phyloP scores from a whole-genome alignment of 1,140 invertebrate species.

The Zelostemma sp. region DNA sequence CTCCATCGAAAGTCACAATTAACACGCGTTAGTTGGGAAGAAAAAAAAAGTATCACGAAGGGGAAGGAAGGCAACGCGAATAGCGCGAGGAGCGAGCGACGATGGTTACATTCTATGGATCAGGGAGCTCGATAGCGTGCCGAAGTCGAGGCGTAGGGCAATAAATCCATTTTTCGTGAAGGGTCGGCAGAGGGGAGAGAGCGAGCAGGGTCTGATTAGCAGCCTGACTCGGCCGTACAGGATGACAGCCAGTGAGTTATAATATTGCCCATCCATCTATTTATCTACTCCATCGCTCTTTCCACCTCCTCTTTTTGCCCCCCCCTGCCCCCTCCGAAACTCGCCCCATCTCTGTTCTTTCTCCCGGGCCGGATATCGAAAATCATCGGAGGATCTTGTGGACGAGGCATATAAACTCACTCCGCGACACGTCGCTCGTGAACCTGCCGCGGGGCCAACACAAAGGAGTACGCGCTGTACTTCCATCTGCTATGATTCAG shows the following conservation, averaged over 20 bases:
- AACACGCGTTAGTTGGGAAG: no score
- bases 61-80: slow-evolving; percentile 48
- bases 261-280: slow-evolving; percentile 71
- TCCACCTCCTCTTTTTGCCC: slow-evolving; percentile 39
- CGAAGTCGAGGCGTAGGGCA: slow-evolving; percentile 70
- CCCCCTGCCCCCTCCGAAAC: slow-evolving; percentile 27
- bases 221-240: slow-evolving; percentile 69
- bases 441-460: slow-evolving; percentile 2
- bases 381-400: slow-evolving; percentile 41
- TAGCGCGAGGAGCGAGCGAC: slow-evolving; percentile 45
- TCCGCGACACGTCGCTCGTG: slow-evolving; percentile 7
- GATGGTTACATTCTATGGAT: slow-evolving; percentile 62
- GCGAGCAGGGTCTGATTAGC: slow-evolving; percentile 68
- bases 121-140: slow-evolving; percentile 71
- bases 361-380: slow-evolving; percentile 38
- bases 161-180: slow-evolving; percentile 72
- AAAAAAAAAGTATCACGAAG: no score
- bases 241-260: slow-evolving; percentile 70
- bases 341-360: slow-evolving; percentile 36
- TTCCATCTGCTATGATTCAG: no score
- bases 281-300: slow-evolving; percentile 63
- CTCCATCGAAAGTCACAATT: no score
- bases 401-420: slow-evolving; percentile 40
- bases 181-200: slow-evolving; percentile 65
- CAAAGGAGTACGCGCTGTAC: not conserved